phyloP scores from a whole-genome alignment of 2,888 invertebrate genomes.

The Heliothis peltigera region DNA sequence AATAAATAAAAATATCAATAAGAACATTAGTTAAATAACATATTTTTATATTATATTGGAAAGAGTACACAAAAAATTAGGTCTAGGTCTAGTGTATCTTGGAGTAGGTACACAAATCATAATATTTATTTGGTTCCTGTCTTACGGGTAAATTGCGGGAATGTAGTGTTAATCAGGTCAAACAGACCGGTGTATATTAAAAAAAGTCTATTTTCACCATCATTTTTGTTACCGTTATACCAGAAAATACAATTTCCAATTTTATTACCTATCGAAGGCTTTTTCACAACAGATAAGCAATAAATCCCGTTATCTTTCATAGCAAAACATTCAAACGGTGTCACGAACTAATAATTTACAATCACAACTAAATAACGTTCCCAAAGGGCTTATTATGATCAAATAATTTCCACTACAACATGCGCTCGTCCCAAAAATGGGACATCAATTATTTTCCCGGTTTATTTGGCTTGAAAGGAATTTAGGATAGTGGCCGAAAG shows the following conservation, averaged over 20 bases:
- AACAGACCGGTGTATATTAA: too few species aligned
- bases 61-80: too few species aligned
- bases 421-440: conserved; percentile 45
- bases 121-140: too few species aligned
- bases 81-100: too few species aligned
- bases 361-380: conserved; percentile 45
- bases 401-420: conserved; percentile 45
- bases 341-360: conserved; percentile 49
- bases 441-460: conserved; percentile 62
- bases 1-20: too few species aligned
- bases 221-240: not conserved
- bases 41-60: too few species aligned
- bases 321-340: conserved; percentile 30
- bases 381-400: conserved; percentile 37
- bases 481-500: conserved; percentile 53
- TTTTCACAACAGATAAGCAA: conserved; percentile 25
- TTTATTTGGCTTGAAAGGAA: conserved; percentile 58
- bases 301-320: conserved; percentile 52
- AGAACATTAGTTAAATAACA: too few species aligned
- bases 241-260: not conserved
- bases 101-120: too few species aligned
- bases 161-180: too few species aligned
- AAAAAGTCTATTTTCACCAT: not conserved
- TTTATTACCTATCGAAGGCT: conserved; percentile 20
- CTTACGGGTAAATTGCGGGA: too few species aligned